Evolutionary conservation across 2,113 vertebrate species (phyloP).

Genomic region (Lichenostomus cassidix): DNA sequence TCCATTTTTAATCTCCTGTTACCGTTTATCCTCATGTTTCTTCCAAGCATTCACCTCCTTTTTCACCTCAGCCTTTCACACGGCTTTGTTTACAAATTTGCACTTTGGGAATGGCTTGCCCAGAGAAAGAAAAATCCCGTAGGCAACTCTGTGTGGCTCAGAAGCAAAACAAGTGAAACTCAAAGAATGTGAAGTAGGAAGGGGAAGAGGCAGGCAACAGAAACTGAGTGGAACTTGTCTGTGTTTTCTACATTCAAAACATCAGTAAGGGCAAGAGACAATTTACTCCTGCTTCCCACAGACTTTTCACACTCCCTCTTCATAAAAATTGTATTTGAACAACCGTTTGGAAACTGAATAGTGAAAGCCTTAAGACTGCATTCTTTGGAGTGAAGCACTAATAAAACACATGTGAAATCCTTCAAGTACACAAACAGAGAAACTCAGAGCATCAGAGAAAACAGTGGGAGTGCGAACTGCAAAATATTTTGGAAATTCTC

Average conservation of each 20-base stretch:
- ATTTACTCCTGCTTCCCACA: not conserved
- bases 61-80: not conserved
- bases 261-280: not conserved
- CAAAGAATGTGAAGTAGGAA: not conserved
- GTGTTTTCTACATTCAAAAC: not conserved
- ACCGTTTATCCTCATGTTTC: not conserved
- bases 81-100: not conserved
- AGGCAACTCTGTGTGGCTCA: not conserved
- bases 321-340: not conserved
- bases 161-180: not conserved
- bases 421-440: not conserved
- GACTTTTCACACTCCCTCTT: not conserved
- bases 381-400: not conserved
- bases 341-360: not conserved
- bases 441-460: not conserved
- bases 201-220: not conserved
- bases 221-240: not conserved
- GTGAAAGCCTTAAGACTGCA: not conserved
- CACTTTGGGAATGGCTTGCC: not conserved
- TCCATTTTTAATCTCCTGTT: not conserved
- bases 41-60: not conserved
- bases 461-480: not conserved
- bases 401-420: not conserved
- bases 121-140: not conserved
- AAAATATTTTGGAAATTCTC: not conserved